Evolutionary conservation across 2,888 invertebrate genomes (phyloP), one percentile per base, ranked within the genome.

Genomic region (Polylopha cassiicola): DNA sequence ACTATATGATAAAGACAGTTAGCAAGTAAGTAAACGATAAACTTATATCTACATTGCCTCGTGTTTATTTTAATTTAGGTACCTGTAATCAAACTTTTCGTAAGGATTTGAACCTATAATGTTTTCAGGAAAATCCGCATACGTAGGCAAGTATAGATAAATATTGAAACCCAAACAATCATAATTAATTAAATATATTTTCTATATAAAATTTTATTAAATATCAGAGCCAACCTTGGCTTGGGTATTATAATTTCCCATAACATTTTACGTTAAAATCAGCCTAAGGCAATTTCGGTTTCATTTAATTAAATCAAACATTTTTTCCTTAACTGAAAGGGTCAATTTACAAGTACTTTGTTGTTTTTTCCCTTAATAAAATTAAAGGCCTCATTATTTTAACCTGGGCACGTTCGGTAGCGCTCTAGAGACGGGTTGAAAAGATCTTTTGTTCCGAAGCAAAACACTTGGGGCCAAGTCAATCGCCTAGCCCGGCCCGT

Each of bases 391-490:
- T 79, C 79, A 76, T 80, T 81, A 79, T 80, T 75, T 73, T 69
- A 75, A 73, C 66, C 67, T 58, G 58, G 61, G 69, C 75, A 73
- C 74, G 75, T 69, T 71, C 50, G 54, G 61, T 65, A 67, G 61
- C 61, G 63, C 48, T 9, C 24, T 29, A 21, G 38, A 14, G 23
- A 29, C 29, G 39, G 28, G 37, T 11, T 76, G 73, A 78, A 81
- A 75, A 70, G 79, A 67, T 65, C 79, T 75, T 80, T 84, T 84
- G 78, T 81, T 75, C 60, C 52, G 53, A 55, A 58, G 66, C 72
- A 73, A 76, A 80, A 79, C 74, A 78, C 78, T 81, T 65, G 68
- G 67, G 71, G 66, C n/a, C 61, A 64, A 82, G 81, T 82, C 84
- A 80, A 81, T 84, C 78, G 73, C 48, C 53, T 54, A 52, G 48